Base-by-base conservation (phyloP, 1,140 invertebrate species). In the Neodiprion fabricii region DNA sequence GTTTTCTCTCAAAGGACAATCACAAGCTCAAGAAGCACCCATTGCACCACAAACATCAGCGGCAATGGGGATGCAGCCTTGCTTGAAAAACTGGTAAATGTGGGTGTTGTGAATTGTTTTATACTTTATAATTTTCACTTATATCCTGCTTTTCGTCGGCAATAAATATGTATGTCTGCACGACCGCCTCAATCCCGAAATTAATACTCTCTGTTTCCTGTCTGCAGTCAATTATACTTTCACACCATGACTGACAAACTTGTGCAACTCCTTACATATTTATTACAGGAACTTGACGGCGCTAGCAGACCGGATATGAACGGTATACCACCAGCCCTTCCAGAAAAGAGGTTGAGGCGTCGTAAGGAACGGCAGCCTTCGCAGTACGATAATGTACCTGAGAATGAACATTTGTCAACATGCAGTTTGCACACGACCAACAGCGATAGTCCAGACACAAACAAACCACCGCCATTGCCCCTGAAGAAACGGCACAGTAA, bases 401-500 rank as follows among this genome's bases (percentile, higher is more conserved):
- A 92, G 70, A 89, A 91, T 76, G 90, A 91, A 82, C 86, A 91
- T 79, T 83, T 91, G 61, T 89, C 91, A 72, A 89, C 89, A 5
- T 91, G 89, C 77, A 87, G 86, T 82, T 84, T 90, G 76, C 90
- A 91, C 72, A 82, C 85, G 17, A 86, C 83, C 69, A 90, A 86
- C 71, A 85, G 85, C 48, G 87, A 85, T 40, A 85, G 85, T 76
- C 77, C 85, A 69, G 90, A 91, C 81, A 86, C 91, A 79, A 91
- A 89, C 67, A 92, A 92, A 85, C 96, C 96, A 72, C 96, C 96
- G 66, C 96, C 96, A 69, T 88, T 98, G 75, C 96, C 96, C 28
- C 91, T 95, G 0, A 98, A 98, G 88, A 97, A 96, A 87, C 95
- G 94, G 86, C 94, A 97, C 90, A 97, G 96, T 98, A 92, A 95